Evolutionary conservation across 2,113 vertebrate genomes (phyloP).

Genomic region (Phrynosoma blainvillii): DNA sequence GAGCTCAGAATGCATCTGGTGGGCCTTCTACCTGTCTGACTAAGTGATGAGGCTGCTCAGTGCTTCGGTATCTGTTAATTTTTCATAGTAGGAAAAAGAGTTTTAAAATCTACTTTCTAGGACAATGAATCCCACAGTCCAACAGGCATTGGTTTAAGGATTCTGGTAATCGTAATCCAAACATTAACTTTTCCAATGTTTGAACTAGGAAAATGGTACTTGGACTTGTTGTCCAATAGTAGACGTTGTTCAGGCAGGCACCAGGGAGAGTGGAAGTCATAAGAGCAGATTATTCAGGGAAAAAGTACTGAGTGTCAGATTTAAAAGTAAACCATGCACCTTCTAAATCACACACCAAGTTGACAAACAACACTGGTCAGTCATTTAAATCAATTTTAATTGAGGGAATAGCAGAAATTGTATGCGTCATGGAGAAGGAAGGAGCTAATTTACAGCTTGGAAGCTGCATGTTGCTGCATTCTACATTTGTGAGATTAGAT

Average conservation of each 20-base stretch:
- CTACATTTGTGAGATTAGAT: background rate
- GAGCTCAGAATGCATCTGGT: background rate
- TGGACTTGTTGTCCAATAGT: background rate
- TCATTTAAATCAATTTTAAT: slow-evolving; percentile 8
- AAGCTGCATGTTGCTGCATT: slow-evolving; percentile 1
- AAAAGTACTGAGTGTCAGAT: slow-evolving; percentile 5
- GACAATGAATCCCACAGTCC: too few species aligned
- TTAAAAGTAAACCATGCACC: slow-evolving; percentile 16
- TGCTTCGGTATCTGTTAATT: accelerated
- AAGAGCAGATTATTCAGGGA: background rate
- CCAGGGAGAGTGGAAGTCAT: background rate
- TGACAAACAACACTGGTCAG: background rate
- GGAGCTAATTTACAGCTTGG: slow-evolving; percentile 3
- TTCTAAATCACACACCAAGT: background rate
- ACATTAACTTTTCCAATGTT: too few species aligned
- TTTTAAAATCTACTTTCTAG: too few species aligned
- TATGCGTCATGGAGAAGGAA: background rate
- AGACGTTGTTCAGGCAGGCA: accelerated
- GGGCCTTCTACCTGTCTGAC: accelerated
- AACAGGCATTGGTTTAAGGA: too few species aligned
- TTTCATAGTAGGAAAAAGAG: background rate
- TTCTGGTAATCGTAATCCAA: too few species aligned
- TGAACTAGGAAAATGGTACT: too few species aligned
- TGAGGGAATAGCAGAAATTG: slow-evolving; percentile 9
- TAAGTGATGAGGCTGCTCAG: background rate